Conservation (phyloP, 2,888 invertebrate species). For the Scrobipalpa atriplicella region DNA sequence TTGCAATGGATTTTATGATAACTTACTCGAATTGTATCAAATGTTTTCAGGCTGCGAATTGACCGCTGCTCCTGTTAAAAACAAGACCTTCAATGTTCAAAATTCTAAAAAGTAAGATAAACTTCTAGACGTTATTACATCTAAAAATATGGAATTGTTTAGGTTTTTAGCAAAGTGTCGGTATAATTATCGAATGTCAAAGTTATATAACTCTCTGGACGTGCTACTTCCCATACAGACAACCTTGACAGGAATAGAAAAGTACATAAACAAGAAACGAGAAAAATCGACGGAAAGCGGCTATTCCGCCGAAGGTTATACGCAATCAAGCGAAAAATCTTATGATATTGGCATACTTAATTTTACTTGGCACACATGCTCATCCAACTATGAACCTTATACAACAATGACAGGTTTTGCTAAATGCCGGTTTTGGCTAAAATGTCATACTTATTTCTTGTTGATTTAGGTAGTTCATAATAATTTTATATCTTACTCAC, state of each 20-base stretch:
- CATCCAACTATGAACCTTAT: constrained; percentile 59
- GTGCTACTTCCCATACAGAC: constrained; percentile 45
- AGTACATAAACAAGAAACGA: constrained; percentile 60
- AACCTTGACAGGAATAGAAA: constrained; percentile 73
- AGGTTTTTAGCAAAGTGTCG: no score
- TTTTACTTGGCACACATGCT: constrained; percentile 76
- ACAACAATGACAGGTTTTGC: constrained; percentile 34
- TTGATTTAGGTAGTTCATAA: neutral
- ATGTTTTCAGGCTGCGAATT: no score
- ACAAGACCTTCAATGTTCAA: no score
- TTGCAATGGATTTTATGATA: neutral
- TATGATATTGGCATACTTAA: constrained; percentile 82
- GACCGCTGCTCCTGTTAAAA: no score
- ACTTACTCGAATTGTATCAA: neutral
- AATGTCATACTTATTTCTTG: neutral
- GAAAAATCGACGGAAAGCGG: constrained; percentile 79
- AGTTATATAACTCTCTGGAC: constrained; percentile 22
- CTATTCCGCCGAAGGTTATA: constrained; percentile 71
- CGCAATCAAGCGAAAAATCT: constrained; percentile 69
- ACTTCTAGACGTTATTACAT: no score
- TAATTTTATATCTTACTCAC: no score
- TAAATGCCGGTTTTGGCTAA: neutral
- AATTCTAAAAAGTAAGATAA: no score
- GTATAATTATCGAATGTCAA: neutral
- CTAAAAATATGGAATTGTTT: neutral